Evolutionary conservation across 2,113 vertebrate species (phyloP), one percentile per base, ranked within the genome.

Genomic region (Quiscalus mexicanus): DNA sequence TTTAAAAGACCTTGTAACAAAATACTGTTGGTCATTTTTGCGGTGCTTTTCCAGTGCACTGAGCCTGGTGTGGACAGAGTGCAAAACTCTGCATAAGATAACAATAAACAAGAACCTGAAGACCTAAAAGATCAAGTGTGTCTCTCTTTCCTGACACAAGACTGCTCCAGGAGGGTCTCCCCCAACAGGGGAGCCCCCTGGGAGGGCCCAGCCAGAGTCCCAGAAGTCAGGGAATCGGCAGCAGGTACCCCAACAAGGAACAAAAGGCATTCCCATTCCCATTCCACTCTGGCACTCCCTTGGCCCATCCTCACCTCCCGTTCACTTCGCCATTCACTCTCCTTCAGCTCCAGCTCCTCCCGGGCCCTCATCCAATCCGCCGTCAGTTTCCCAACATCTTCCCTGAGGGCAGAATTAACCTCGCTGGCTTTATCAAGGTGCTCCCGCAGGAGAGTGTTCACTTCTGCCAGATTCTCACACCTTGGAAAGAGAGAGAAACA

Each of bases 311-410:
- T 95, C 98, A 98, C 97, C 97, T 99, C 97, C 52, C 96, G 98
- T 50, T 99, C 98, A 65, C 80, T 97, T 79, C 74, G 96, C 98
- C 98, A 99, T 31, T 99, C 98, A 6, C 93, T 96, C 89, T 99
- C 98, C 89, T 97, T 98, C 68, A 96, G 93, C 77, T 98, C 96
- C 60, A 98, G 97, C 96, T 99, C 98, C 60, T 98, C 97, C 62
- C 97, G 96, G 14, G 99, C 98, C 90, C 77, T 98, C 53, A 97
- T 98, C 99, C 99, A 99, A 97, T 99, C 99, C 17, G 95, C 96
- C 1, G 97, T 99, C 94, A 99, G 94, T 74, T 99, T 99, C 63
- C 96, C 96, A 58, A 99, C 60, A 75, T 99, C 98, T 71, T 99
- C 98, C 76, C 56, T 98, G 69, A 99, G 98, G 4, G 95, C 96